Conservation (phyloP, 2,797 vertebrate genomes). For the Rhinatrema bivittatum region DNA sequence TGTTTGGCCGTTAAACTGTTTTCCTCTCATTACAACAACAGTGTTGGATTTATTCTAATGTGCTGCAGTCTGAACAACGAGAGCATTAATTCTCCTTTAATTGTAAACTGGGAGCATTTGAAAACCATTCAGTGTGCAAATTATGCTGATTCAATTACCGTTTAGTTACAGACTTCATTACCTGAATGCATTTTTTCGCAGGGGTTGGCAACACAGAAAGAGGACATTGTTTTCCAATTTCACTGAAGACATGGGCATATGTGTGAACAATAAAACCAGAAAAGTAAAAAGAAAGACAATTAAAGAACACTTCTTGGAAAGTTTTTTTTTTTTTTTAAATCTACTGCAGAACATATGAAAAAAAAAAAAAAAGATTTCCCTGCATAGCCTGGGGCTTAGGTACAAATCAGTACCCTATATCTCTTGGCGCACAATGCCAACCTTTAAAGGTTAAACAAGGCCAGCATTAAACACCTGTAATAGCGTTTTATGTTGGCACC, state of each 20-base stretch:
- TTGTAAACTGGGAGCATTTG: conserved; percentile 73
- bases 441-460: conserved; percentile 10
- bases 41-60: conserved; percentile 62
- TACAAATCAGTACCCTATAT: not conserved
- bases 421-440: not conserved
- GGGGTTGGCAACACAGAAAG: conserved; percentile 17
- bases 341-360: no score
- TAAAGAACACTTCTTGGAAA: conserved; percentile 21
- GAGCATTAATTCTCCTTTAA: conserved; percentile 69
- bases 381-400: not conserved
- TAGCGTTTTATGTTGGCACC: not conserved
- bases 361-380: no score
- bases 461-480: not conserved
- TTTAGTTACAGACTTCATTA: conserved; percentile 75
- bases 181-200: conserved; percentile 46
- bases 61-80: conserved; percentile 56
- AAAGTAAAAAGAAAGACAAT: conserved; percentile 21
- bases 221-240: conserved; percentile 42
- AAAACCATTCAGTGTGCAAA: conserved; percentile 71
- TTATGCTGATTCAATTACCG: conserved; percentile 74
- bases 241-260: conserved; percentile 43
- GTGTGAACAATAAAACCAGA: conserved; percentile 4
- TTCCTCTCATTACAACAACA: conserved; percentile 56
- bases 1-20: conserved; percentile 59
- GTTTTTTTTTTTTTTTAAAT: not conserved